Evolutionary conservation across 2,797 vertebrate genomes (phyloP), one percentile per base, ranked within the genome.

Genomic region (Microcaecilia unicolor): DNA sequence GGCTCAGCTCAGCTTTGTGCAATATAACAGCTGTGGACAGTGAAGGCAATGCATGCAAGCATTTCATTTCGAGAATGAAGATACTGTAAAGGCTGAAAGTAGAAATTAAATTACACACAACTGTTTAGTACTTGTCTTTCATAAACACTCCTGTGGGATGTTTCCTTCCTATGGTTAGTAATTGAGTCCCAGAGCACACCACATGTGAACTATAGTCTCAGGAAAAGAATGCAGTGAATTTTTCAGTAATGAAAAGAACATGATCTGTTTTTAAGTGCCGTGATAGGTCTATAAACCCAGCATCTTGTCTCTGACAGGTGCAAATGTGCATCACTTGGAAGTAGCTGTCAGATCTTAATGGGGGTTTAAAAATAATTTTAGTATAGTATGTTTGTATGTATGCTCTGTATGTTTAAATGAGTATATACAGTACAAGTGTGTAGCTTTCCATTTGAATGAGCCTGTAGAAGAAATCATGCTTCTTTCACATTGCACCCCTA

Each of bases 151-250:
- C 28, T 18, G 31, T 40, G 54, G 46, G 58, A 44, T 50, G 51
- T 59, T 52, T 37, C 39, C 52, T n/a, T n/a, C n/a, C n/a, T n/a
- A n/a, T n/a, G 58, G 51, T 27, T 7, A 39, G 51, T 65, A 41
- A 31, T 59, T 65, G 57, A 48, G 57, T 48, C 46, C 52, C 42
- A 55, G 58, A 41, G n/a, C n/a, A n/a, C n/a, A 52, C 10, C 2
- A 61, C 58, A 70, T 61, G 66, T 72, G 69, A 63, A 63, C 65
- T 52, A 59, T 59, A 52, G 58, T 58, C 41, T 1, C 19, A 37
- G 26, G 18, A 34, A 67, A 72, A 42, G 57, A 64, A 67, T 64
- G 55, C 66, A 64, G 56, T 34, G 53, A 59, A 63, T 61, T 53
- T 50, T 54, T 30, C 41, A 40, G n/a, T n/a, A n/a, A n/a, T n/a